Evolutionary conservation across 1,140 invertebrate genomes (phyloP), one percentile per base, ranked within the genome.

Genomic region (Thaumetopoea pityocampa): DNA sequence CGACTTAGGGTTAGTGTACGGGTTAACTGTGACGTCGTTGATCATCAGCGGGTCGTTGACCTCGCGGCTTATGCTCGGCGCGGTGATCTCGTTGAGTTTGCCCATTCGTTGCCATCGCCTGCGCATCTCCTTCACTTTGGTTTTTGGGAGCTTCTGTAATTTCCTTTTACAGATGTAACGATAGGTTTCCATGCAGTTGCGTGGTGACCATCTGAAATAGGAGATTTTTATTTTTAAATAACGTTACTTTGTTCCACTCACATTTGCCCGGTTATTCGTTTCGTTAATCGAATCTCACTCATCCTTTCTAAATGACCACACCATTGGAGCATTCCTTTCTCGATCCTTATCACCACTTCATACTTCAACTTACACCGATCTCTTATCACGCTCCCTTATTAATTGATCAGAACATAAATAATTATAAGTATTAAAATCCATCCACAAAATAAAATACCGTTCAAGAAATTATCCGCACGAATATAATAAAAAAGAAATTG

Each of bases 111-210:
- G 71, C 67, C 76, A 86, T 15, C 73, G 71, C 3, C 60, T 42
- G 6, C 65, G 58, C 1, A 86, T 38, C 5, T 76, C 72, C 22
- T 83, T 81, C 15, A 80, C 51, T 34, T 82, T 83, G 4, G 71
- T 51, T 45, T 80, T 82, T 1, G 66, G 56, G 1, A 86, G 73
- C 37, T 85, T 86, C 14, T 62, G 72, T 1, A 86, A 58, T 51
- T 81, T 86, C 14, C 83, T 82, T 67, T 93, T 90, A 72, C 92
- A 92, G 52, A 92, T 88, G 72, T 87, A 93, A 54, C 90, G 85
- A 47, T 89, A 90, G 5, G 68, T 68, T 37, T 89, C 79, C 14
- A 88, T 65, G 64, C 91, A 92, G 54, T 79, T 87, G 20, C 79
- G 77, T 1, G 89, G 86, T 30, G 84, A 85, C 91, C 91, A 92